Evolutionary conservation across 2,113 vertebrate genomes (phyloP), one percentile per base, ranked within the genome.

Genomic region (Cochlearius cochlearius): DNA sequence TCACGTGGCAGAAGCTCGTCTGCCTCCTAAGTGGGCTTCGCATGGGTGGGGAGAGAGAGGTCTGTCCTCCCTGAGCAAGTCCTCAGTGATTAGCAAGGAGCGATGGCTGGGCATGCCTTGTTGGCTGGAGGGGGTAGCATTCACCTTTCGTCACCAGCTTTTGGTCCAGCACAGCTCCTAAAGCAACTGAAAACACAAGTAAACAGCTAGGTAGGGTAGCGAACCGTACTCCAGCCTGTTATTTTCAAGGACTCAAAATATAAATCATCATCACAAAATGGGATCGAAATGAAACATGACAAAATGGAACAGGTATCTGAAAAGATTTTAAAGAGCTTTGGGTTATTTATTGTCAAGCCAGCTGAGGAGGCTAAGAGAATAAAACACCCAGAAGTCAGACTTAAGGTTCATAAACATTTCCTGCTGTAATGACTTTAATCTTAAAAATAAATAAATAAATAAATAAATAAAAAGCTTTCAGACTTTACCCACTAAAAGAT

Each of bases 1-100:
- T 75, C 29, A 39, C 0, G 0, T 9, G 32, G 22, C 13, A 30
- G 8, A 84, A 67, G 5, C 22, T 58, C 1, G 0, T 59, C 62
- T 76, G 26, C 29, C 11, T 71, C 39, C 15, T 50, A 26, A 55
- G 1, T 18, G 21, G 10, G 10, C 14, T 56, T 71, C 0, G 1
- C 1, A 1, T 7, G 41, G 30, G 15, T 1, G 7, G 12, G 38
- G 45, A 22, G 74, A 38, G 64, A 32, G 18, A 5, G 7, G 4
- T 67, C 41, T 41, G 41, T 43, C 29, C 29, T 88, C 29, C 19
- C 3, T 43, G 34, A 27, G 29, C 10, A 71, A 5, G 16, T 12
- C 64, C 20, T 38, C n/a, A 7, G n/a, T 6, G 21, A 12, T 27
- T 7, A 32, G 17, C 9, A 15, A 23, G 45, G 11, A 62, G 12